phyloP scores from a whole-genome alignment of 2,113 vertebrate species.

The Notiomystis cincta region DNA sequence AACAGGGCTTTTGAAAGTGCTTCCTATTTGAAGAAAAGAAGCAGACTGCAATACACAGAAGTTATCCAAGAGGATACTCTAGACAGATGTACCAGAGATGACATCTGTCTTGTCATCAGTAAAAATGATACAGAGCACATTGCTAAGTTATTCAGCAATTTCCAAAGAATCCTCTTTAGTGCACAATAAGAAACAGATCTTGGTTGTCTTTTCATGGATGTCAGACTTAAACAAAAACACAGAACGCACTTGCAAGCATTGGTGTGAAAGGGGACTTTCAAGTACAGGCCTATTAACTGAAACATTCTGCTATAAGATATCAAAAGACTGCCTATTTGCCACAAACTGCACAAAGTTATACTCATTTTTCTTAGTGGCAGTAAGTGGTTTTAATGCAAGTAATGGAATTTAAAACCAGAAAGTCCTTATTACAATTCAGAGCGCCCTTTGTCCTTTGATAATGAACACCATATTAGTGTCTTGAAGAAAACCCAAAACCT shows the following conservation, averaged over 20 bases:
- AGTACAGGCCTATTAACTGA: constrained; percentile 41
- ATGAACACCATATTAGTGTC: constrained; percentile 40
- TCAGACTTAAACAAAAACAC: constrained; percentile 54
- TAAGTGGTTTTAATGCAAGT: constrained; percentile 58
- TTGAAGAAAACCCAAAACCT: constrained; percentile 36
- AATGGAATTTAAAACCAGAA: constrained; percentile 60
- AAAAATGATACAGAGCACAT: constrained; percentile 63
- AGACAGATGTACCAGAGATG: constrained; percentile 51
- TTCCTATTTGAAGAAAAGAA: not conserved
- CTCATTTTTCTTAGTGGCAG: constrained; percentile 51
- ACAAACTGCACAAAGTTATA: constrained; percentile 48
- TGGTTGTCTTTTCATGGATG: constrained; percentile 32
- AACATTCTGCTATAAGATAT: constrained; percentile 59
- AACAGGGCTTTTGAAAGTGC: not conserved
- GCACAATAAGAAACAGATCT: constrained; percentile 68
- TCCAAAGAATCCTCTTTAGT: constrained; percentile 53
- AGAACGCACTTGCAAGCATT: constrained; percentile 11
- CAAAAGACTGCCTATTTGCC: constrained; percentile 48
- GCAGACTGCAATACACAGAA: not conserved
- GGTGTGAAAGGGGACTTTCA: constrained; percentile 52
- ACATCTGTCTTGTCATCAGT: constrained; percentile 41
- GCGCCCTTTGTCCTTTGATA: constrained; percentile 55
- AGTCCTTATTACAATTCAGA: constrained; percentile 55
- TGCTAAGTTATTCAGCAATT: constrained; percentile 53
- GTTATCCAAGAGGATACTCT: constrained; percentile 44